phyloP scores from a whole-genome alignment of 2,113 vertebrate species.

The Neopipo cinnamomea region DNA sequence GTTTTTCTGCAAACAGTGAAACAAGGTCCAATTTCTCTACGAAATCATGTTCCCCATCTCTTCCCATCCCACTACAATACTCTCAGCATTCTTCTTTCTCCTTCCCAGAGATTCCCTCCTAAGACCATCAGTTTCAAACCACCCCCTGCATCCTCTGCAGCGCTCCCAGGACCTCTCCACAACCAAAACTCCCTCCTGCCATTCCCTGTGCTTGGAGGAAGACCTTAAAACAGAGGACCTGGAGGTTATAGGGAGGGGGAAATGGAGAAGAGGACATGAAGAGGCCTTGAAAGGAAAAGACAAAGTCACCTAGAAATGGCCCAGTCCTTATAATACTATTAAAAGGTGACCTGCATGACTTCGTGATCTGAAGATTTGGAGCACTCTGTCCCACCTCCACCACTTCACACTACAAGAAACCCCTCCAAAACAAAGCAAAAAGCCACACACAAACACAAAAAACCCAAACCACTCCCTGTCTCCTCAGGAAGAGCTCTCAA shows the following conservation, averaged over 20 bases:
- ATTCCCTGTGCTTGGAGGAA: neutral
- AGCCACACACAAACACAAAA: neutral
- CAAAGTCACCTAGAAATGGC: neutral
- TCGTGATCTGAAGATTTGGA: neutral
- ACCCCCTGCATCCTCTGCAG: neutral
- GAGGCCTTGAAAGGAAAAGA: neutral
- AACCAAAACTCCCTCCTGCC: neutral
- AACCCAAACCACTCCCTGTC: too few relatives aligned
- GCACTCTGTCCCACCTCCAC: neutral
- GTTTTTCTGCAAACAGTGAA: neutral
- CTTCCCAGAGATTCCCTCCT: neutral
- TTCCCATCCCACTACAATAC: neutral
- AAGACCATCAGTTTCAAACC: neutral
- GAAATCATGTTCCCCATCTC: neutral
- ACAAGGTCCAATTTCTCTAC: neutral
- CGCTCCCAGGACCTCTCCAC: neutral
- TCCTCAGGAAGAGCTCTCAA: neutral
- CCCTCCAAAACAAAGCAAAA: neutral
- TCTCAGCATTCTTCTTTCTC: neutral
- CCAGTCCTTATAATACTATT: neutral
- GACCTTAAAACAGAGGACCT: neutral
- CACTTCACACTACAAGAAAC: neutral
- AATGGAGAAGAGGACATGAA: neutral
- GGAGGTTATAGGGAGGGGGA: fast-evolving
- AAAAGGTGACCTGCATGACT: neutral